Conservation (phyloP, 2,888 invertebrate genomes). For the Andricus quercusramuli region DNA sequence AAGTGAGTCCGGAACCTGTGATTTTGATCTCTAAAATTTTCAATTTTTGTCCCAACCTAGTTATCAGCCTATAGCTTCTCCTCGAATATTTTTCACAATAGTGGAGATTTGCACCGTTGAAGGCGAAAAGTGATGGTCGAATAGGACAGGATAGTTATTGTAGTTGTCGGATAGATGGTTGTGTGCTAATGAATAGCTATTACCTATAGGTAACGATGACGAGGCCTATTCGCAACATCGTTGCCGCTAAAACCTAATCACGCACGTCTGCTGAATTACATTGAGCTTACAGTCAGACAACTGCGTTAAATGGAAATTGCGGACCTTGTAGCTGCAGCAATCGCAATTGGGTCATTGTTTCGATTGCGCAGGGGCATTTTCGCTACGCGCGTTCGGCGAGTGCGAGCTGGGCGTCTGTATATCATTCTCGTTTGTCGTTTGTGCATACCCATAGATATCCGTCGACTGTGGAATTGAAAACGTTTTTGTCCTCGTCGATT, state of each 20-base stretch:
- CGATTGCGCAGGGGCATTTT: slow-evolving; percentile 68
- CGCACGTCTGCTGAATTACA: slow-evolving; percentile 67
- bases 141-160: background rate
- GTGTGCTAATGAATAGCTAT: slow-evolving; percentile 29
- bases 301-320: slow-evolving; percentile 72
- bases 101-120: background rate
- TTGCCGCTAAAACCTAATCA: slow-evolving; percentile 62
- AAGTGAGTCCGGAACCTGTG: too few relatives aligned
- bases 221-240: slow-evolving; percentile 53
- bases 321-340: slow-evolving; percentile 56
- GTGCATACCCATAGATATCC: slow-evolving; percentile 50
- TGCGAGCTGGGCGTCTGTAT: slow-evolving; percentile 28
- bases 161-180: background rate
- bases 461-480: slow-evolving; percentile 57
- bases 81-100: background rate
- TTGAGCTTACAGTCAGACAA: slow-evolving; percentile 69
- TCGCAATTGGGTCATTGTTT: slow-evolving; percentile 71
- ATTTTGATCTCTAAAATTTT: too few relatives aligned
- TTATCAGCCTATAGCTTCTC: background rate
- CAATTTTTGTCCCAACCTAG: too few relatives aligned
- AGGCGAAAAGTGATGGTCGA: background rate
- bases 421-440: slow-evolving; percentile 38
- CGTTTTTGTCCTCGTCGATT: slow-evolving; percentile 61
- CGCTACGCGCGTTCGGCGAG: slow-evolving; percentile 53
- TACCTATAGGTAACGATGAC: slow-evolving; percentile 34